Percentiles rank a stretch among this genome's conserved stretches.
phyloP scores from a whole-genome alignment of 2,797 vertebrate genomes.

The Cuculus canorus region DNA sequence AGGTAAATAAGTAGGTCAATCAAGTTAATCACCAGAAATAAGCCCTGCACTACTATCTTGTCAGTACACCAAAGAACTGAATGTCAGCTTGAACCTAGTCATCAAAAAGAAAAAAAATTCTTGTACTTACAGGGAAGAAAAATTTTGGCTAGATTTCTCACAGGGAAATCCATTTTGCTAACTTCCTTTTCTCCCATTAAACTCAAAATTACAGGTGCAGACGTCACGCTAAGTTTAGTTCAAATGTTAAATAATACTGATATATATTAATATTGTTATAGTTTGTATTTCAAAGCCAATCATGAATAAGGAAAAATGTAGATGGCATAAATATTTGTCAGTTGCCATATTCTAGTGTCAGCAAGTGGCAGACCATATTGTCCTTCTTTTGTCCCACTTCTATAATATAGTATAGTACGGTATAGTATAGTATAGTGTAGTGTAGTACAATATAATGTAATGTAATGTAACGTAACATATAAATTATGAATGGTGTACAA shows the following conservation, averaged over 20 bases:
- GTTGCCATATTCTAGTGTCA: not conserved
- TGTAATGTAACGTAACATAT: too few relatives aligned
- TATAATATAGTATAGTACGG: too few relatives aligned
- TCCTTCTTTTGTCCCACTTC: constrained; percentile 1
- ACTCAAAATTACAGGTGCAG: not conserved
- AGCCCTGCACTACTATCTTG: not conserved
- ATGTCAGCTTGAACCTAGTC: not conserved
- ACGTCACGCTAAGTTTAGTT: not conserved
- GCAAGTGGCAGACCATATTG: not conserved
- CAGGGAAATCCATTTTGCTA: not conserved
- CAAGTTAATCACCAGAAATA: not conserved
- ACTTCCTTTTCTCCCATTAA: not conserved
- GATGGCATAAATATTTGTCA: not conserved
- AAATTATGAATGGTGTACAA: too few relatives aligned
- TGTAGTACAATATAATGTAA: too few relatives aligned
- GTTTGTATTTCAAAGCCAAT: not conserved
- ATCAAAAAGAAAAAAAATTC: not conserved
- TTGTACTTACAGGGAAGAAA: not conserved
- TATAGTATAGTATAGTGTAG: too few relatives aligned
- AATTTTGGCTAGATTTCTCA: not conserved
- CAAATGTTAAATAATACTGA: not conserved
- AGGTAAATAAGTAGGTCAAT: not conserved
- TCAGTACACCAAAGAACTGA: not conserved
- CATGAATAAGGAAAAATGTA: not conserved
- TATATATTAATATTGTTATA: not conserved